Evolutionary conservation across 2,797 vertebrate species (phyloP).

Genomic region (Margarornis squamiger): DNA sequence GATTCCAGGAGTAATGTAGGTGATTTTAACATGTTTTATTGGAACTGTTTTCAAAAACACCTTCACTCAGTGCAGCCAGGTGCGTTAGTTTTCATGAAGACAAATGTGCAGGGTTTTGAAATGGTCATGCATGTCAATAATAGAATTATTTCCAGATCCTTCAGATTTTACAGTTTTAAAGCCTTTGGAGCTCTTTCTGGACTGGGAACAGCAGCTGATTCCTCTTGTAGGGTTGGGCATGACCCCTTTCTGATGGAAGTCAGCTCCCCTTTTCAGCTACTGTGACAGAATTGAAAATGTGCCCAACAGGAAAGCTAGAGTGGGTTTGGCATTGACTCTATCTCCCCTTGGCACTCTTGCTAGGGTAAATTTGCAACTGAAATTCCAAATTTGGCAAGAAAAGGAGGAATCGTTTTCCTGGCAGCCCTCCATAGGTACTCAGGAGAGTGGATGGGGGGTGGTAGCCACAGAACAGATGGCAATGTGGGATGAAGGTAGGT

Average conservation of each 20-base stretch:
- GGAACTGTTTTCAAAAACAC: background rate
- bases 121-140: background rate
- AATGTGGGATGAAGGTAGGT: slow-evolving; percentile 17
- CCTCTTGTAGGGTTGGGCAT: background rate
- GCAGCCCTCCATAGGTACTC: slow-evolving; percentile 37
- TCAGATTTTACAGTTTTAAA: background rate
- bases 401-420: slow-evolving; percentile 51
- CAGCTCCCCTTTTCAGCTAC: slow-evolving; percentile 2
- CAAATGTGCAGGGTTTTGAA: background rate
- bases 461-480: slow-evolving; percentile 54
- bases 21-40: background rate
- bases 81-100: background rate
- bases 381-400: slow-evolving; percentile 59
- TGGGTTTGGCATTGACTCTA: slow-evolving; percentile 10
- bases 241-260: background rate
- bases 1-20: background rate
- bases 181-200: background rate
- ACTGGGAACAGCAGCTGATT: background rate
- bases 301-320: slow-evolving; percentile 20
- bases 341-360: slow-evolving; percentile 35
- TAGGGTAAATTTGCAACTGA: slow-evolving; percentile 51
- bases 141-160: background rate
- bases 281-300: slow-evolving; percentile 18
- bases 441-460: slow-evolving; percentile 7
- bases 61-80: background rate